A percentile compares a stretch with the other conserved stretches of the same genome.
phyloP scores from a whole-genome alignment of 2,888 invertebrate species.

The Xanthia togata region DNA sequence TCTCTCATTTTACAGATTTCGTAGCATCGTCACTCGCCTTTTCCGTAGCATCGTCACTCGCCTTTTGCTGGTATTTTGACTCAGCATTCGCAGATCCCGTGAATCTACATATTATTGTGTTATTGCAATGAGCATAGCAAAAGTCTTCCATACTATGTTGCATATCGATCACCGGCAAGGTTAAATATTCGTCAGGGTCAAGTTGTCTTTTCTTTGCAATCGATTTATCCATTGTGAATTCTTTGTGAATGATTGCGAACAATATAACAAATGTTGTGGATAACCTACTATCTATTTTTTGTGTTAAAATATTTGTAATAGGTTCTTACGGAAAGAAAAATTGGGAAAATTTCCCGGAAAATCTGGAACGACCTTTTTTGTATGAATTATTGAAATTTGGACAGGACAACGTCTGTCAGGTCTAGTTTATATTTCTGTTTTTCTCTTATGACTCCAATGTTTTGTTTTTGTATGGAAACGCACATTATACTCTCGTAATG shows the following conservation, averaged over 20 bases:
- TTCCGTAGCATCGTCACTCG: neutral
- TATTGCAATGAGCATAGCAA: conserved; percentile 3
- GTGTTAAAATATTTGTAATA: neutral
- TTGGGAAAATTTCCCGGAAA: neutral
- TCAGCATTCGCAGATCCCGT: neutral
- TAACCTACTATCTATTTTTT: neutral
- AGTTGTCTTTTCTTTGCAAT: conserved; percentile 32
- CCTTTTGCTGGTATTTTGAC: neutral
- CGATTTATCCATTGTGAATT: conserved; percentile 27
- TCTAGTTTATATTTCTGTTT: neutral
- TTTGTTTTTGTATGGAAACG: conserved; percentile 7
- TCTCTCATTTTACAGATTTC: neutral
- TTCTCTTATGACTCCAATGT: neutral
- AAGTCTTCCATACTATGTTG: conserved; percentile 2
- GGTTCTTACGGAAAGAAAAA: neutral
- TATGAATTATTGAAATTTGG: neutral
- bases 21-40: neutral
- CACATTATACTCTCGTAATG: conserved; percentile 28
- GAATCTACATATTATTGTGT: neutral
- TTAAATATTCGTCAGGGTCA: conserved; percentile 14
- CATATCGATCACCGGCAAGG: conserved; percentile 52
- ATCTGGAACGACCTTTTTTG: neutral
- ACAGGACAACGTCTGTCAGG: neutral
- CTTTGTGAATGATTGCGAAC: conserved; percentile 4
- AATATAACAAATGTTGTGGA: neutral